Base-by-base conservation (phyloP, 2,797 vertebrate genomes). In the Sebastes trivittatus region DNA sequence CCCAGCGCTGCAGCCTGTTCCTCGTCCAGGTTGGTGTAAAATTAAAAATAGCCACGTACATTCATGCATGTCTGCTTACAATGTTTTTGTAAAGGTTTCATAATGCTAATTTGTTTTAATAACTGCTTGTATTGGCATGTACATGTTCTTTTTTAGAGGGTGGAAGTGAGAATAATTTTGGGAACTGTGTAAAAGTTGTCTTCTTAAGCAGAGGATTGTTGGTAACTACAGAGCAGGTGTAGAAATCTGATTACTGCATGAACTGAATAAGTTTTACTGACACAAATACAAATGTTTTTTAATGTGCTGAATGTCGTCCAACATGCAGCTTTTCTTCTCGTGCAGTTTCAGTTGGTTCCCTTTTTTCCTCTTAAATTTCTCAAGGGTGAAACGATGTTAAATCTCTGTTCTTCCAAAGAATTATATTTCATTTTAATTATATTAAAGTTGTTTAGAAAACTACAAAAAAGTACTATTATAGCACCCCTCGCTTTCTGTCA, bases 1-100 rank as follows among this genome's bases (percentile, higher is more conserved):
- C 18, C 98, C 98, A 7, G 97, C 97, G 1, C 91, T 97, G 49
- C 98, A 99, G 89, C 98, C 98, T 2, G 97, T 99, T 63, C 97
- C 98, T 63, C 96, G 98, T 84, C 98, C 98, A 97, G 98, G 98
- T 99, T 88, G 36, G 91, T 81, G 13, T 10, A 11, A 3, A 18
- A 30, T 22, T 36, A 7, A 3, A 61, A 22, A 42, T 23, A 20
- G 34, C 38, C 25, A 67, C 25, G 1, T 18, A 25, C 34, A 14
- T 38, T 18, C 5, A 32, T 6, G 11, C 27, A 30, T n/a, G 13
- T 20, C 32, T 66, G 22, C 52, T 73, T 30, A 13, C n/a, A 23
- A 4, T 34, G 14, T 54, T 65, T 64, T 32, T 66, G 18, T 9
- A 32, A 58, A 34, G 11, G 46, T n/a, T 25, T 6, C 16, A 16